These are phyloP conservation scores for Caenorhabditis inopinata DNA, from an alignment of 1,140 invertebrate species.

Conservation along the genomic window DNA sequence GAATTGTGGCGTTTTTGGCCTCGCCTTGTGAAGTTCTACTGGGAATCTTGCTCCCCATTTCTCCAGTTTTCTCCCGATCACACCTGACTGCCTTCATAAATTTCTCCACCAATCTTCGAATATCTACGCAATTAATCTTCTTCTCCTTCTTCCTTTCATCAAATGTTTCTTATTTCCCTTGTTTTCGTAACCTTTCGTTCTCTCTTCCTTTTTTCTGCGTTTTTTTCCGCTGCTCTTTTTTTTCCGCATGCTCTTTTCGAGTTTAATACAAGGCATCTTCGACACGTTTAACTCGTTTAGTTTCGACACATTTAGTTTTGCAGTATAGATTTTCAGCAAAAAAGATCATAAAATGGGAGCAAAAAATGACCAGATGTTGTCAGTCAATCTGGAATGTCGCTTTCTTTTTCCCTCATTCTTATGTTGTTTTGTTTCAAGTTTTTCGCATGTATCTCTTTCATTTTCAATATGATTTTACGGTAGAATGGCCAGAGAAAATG, in stretches of 20 bases:
- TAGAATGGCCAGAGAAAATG: background rate
- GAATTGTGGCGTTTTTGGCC: too few relatives aligned
- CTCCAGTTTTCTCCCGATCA: too few relatives aligned
- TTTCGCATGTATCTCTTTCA: background rate
- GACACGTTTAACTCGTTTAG: too few relatives aligned
- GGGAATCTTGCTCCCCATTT: too few relatives aligned
- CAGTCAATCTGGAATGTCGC: too few relatives aligned
- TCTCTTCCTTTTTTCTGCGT: too few relatives aligned
- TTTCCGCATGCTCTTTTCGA: background rate
- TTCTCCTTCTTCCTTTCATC: background rate
- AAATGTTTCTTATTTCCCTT: background rate
- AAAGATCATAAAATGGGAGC: background rate
- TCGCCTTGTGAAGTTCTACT: too few relatives aligned
- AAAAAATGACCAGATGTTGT: slow-evolving; percentile 14
- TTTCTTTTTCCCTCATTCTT: background rate
- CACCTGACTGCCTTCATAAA: background rate
- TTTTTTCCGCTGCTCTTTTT: background rate
- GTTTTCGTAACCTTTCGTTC: too few relatives aligned
- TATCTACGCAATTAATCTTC: background rate
- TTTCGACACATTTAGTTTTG: too few relatives aligned
- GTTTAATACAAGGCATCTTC: too few relatives aligned
- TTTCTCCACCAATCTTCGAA: background rate
- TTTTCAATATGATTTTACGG: background rate
- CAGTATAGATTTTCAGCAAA: too few relatives aligned
- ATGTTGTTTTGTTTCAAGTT: too few relatives aligned